Base-by-base conservation (phyloP, 2,797 vertebrate genomes). In the Fringilla coelebs region DNA sequence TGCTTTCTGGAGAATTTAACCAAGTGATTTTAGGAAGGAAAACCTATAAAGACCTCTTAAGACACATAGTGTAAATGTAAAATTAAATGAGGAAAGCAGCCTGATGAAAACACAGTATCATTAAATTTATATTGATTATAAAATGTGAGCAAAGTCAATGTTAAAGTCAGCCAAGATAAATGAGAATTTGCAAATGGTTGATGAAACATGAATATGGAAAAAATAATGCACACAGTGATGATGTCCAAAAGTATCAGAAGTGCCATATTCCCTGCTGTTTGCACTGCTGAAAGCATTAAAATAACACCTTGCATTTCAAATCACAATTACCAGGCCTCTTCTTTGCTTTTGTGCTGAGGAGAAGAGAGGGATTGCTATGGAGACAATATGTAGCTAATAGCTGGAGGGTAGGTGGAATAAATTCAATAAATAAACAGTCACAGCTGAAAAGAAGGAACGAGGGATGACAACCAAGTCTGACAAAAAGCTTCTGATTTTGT, bases 391-490 rank as follows among this genome's bases (percentile, higher is more conserved):
- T 62, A 92, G 29, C 94, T 94, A 93, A 95, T 95, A 93, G 73
- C 90, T 95, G 88, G 60, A 93, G 92, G 84, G 95, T 94, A 95
- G 94, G 95, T 95, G 89, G 92, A 96, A 96, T 97, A 97, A 93
- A 95, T 94, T 93, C 93, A 96, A 85, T 91, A 96, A 97, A 95
- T 79, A 97, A 95, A 95, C 93, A 96, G 85, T 86, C 85, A 85
- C 57, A 77, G 71, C 75, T 91, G 89, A 92, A 90, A 96, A 92
- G 83, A 61, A 85, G 57, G 88, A 94, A 79, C 1, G 3, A 92
- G 48, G 46, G 49, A 76, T 96, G 91, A 88, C 80, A 94, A 96
- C 66, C 31, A 67, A 72, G 49, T 77, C 43, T 94, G 79, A 88
- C 63, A 87, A 86, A 93, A 91, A 86, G 74, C 80, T 91, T 92